A percentile compares a stretch with the other conserved stretches of the same genome.
These are phyloP conservation scores for Megaceryle maxima DNA, from an alignment of 2,113 vertebrate genomes.

Conservation along the genomic window DNA sequence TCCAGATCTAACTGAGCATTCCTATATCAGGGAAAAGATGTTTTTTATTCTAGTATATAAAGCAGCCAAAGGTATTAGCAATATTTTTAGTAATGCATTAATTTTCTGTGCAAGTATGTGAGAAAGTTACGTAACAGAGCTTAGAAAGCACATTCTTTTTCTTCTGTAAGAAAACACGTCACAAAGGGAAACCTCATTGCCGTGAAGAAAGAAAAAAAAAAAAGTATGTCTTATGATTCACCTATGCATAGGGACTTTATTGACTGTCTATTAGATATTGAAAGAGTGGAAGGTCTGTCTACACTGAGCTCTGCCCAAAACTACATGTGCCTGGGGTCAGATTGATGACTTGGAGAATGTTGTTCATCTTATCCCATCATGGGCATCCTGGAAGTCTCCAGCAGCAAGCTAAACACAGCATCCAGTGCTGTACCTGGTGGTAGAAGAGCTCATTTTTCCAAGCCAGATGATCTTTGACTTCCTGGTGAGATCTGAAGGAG, in stretches of 20 bases:
- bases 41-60: neutral
- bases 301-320: neutral
- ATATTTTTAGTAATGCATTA: neutral
- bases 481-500: neutral
- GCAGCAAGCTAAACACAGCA: neutral
- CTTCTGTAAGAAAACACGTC: neutral
- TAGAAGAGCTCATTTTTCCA: neutral
- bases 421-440: neutral
- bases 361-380: neutral
- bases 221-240: neutral
- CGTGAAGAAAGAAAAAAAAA: neutral
- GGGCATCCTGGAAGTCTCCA: neutral
- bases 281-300: neutral
- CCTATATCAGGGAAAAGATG: no score
- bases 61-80: neutral
- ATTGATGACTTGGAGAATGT: neutral
- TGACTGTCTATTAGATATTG: neutral
- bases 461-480: neutral
- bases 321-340: rapidly evolving
- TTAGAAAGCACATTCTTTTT: neutral
- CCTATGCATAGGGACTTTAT: neutral
- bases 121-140: neutral
- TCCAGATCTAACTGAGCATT: neutral
- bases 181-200: neutral
- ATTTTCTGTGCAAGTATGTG: neutral